Conservation (phyloP, 35 echinoderm and acorn worm species). For the Hemicentrotus pulcherrimus region DNA sequence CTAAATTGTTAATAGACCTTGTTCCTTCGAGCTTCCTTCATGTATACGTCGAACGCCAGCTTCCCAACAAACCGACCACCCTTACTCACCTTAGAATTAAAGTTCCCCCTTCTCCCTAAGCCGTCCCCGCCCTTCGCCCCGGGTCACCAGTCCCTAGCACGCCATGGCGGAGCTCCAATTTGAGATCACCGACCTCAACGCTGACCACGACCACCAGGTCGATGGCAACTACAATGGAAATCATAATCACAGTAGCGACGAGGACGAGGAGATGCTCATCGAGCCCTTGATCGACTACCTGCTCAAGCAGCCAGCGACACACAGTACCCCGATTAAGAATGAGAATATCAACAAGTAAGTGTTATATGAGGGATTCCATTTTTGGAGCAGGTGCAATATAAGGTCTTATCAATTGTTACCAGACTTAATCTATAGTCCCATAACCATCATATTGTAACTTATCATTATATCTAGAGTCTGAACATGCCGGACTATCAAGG, state of each 20-base stretch:
- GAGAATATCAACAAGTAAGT: slow-evolving; percentile 30
- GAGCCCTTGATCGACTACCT: slow-evolving; percentile 50
- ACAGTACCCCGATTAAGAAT: background rate
- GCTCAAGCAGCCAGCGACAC: slow-evolving; percentile 17
- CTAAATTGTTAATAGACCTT: background rate
- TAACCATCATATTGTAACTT: too few species aligned
- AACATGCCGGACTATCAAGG: too few species aligned
- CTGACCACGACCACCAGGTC: background rate
- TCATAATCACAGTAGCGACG: background rate
- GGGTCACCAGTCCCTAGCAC: background rate
- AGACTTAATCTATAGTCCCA: too few species aligned
- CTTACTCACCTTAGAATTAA: slow-evolving; percentile 44
- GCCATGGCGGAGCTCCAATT: slow-evolving; percentile 30
- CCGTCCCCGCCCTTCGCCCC: background rate
- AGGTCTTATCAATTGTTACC: too few species aligned
- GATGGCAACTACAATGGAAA: slow-evolving; percentile 15
- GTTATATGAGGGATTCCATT: background rate
- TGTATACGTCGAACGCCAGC: slow-evolving; percentile 48
- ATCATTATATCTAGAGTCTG: too few species aligned
- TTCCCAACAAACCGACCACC: slow-evolving; percentile 38
- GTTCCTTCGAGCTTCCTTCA: slow-evolving; percentile 7
- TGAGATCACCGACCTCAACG: slow-evolving; percentile 34
- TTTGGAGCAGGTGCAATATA: too few species aligned
- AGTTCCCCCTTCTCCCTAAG: background rate
- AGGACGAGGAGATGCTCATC: slow-evolving; percentile 55